phyloP scores from a whole-genome alignment of 2,113 vertebrate species.

The Neofelis nebulosa region DNA sequence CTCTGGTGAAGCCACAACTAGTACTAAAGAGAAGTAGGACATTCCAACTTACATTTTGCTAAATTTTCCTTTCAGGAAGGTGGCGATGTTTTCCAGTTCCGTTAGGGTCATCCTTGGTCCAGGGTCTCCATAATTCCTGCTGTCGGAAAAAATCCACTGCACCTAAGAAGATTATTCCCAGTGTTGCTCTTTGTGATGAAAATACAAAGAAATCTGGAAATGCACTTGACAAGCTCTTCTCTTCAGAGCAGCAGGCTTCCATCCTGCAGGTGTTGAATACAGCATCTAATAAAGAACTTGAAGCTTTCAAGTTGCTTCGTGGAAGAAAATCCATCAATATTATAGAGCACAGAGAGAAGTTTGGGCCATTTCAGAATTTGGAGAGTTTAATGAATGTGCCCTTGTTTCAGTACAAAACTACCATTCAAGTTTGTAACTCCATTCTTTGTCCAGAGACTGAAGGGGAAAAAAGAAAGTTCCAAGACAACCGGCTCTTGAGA shows the following conservation, averaged over 20 bases:
- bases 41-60: not conserved
- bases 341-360: constrained; percentile 83
- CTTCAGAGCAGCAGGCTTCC: constrained; percentile 81
- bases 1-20: not conserved
- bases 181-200: not conserved
- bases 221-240: constrained; percentile 82
- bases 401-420: constrained; percentile 87
- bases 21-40: not conserved
- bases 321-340: constrained; percentile 84
- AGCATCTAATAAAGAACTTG: constrained; percentile 83
- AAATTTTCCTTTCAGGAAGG: constrained; percentile 65
- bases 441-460: constrained; percentile 81
- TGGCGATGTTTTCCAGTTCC: constrained; percentile 58
- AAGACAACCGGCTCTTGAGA: constrained; percentile 55
- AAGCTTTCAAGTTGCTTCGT: constrained; percentile 82
- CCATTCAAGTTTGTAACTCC: constrained; percentile 83
- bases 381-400: constrained; percentile 84
- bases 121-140: constrained; percentile 81
- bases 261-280: constrained; percentile 87
- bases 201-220: constrained; percentile 42
- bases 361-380: constrained; percentile 85
- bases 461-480: constrained; percentile 75
- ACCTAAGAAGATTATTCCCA: constrained; percentile 67
- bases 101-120: not conserved
- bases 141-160: constrained; percentile 82